Conservation (phyloP, 2,888 invertebrate species). For the Andrena bucephala region DNA sequence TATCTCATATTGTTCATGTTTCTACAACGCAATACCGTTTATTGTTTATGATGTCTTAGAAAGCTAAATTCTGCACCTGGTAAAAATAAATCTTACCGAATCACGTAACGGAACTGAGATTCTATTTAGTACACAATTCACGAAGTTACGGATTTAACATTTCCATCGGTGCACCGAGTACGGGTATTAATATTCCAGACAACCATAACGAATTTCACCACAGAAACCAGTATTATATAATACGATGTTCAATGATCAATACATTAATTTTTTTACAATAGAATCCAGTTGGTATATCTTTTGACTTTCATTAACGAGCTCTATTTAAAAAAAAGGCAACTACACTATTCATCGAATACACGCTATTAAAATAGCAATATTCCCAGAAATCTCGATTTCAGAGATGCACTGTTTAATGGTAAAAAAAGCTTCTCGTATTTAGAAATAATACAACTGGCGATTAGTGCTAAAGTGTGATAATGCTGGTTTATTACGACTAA, state of each 20-base stretch:
- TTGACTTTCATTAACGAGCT: no score
- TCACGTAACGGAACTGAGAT: conserved; percentile 20
- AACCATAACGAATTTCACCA: conserved; percentile 5
- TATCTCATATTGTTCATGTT: background rate
- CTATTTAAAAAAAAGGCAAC: no score
- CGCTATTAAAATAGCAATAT: no score
- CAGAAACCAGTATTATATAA: background rate
- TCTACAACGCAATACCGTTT: background rate
- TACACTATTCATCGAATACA: no score
- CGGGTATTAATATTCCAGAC: conserved; percentile 16
- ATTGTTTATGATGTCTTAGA: background rate
- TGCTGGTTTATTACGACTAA: no score
- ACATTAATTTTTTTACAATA: no score
- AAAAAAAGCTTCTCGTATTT: no score
- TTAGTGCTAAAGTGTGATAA: no score
- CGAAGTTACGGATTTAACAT: conserved; percentile 24
- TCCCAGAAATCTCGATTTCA: no score
- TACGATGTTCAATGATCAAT: background rate
- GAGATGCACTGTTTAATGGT: no score
- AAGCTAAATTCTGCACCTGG: background rate
- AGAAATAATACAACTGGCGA: no score
- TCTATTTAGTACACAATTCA: conserved; percentile 20
- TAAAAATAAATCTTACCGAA: conserved; percentile 30
- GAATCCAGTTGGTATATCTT: no score
- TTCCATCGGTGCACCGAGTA: conserved; percentile 14